phyloP scores from a whole-genome alignment of 2,888 invertebrate genomes.

The Pocota personata region DNA sequence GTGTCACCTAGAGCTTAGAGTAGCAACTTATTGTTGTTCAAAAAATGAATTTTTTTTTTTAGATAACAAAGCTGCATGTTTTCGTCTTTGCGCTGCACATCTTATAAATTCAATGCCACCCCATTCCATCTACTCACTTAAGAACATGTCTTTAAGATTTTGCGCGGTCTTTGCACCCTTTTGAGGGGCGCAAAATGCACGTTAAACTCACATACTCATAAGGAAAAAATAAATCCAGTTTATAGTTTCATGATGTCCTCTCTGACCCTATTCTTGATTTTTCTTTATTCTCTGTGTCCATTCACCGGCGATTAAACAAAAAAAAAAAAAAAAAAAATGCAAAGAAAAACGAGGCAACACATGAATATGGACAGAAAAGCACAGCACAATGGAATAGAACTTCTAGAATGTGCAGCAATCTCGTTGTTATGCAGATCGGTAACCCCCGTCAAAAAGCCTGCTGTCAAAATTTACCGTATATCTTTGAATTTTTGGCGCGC shows the following conservation, averaged over 20 bases:
- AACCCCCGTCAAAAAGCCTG: conserved; percentile 21
- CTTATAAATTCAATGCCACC: background rate
- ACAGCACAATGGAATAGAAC: conserved; percentile 29
- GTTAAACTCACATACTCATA: conserved; percentile 29
- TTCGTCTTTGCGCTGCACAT: background rate
- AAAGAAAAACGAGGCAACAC: background rate
- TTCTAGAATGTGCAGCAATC: conserved; percentile 47
- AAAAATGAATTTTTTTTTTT: no score
- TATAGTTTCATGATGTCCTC: conserved; percentile 43
- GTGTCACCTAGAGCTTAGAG: no score
- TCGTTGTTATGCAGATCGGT: conserved; percentile 41
- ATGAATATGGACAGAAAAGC: conserved; percentile 29
- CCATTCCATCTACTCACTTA: conserved; percentile 18
- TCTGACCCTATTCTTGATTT: conserved; percentile 53
- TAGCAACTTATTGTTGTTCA: no score
- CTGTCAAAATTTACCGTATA: conserved; percentile 47
- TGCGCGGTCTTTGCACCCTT: conserved; percentile 72
- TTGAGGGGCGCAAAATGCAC: conserved; percentile 52
- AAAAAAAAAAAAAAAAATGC: conserved; percentile 29
- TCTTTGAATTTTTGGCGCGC: conserved; percentile 59
- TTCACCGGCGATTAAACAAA: conserved; percentile 61
- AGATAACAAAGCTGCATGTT: background rate
- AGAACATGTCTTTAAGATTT: conserved; percentile 68
- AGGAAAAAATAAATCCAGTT: conserved; percentile 52
- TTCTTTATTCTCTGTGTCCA: conserved; percentile 59